A percentile compares a stretch with the other conserved stretches of the same genome.
phyloP scores from a whole-genome alignment of 2,888 invertebrate genomes.

The Emmelina monodactyla region DNA sequence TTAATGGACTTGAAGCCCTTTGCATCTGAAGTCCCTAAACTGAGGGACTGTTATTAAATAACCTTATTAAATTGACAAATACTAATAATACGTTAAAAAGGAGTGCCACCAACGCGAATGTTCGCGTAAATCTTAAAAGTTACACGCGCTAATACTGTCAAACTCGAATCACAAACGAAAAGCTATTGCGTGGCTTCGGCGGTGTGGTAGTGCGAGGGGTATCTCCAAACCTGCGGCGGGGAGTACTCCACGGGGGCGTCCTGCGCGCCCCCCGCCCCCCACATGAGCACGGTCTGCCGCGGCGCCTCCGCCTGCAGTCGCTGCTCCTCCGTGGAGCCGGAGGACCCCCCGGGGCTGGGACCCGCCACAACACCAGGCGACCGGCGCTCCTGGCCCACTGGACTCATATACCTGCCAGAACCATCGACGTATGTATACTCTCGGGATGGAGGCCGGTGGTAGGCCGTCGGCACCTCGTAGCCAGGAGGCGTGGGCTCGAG shows the following conservation, averaged over 20 bases:
- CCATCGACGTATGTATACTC: constrained; percentile 68
- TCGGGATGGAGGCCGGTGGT: constrained; percentile 68
- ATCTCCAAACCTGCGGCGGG: constrained; percentile 62
- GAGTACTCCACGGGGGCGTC: constrained; percentile 56
- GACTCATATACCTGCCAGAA: constrained; percentile 66
- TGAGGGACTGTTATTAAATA: too few relatives aligned
- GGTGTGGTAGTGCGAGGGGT: constrained; percentile 58
- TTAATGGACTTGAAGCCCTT: too few relatives aligned
- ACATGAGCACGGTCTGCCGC: constrained; percentile 92
- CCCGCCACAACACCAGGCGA: constrained; percentile 69
- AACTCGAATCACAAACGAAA: too few relatives aligned
- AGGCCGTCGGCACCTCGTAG: constrained; percentile 68
- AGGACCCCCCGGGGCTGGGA: constrained; percentile 52
- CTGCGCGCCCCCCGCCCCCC: constrained; percentile 72
- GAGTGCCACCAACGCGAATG: too few relatives aligned
- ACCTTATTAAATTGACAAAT: too few relatives aligned
- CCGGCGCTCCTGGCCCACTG: constrained; percentile 69
- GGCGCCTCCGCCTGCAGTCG: constrained; percentile 68
- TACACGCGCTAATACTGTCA: too few relatives aligned
- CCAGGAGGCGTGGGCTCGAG: constrained; percentile 74
- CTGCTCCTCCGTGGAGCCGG: constrained; percentile 49
- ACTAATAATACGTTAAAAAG: too few relatives aligned
- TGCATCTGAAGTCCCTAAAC: too few relatives aligned
- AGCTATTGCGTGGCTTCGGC: constrained; percentile 58
- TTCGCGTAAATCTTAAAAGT: too few relatives aligned